Conservation (phyloP, 2,888 invertebrate species). For the Drosophila rubida region DNA sequence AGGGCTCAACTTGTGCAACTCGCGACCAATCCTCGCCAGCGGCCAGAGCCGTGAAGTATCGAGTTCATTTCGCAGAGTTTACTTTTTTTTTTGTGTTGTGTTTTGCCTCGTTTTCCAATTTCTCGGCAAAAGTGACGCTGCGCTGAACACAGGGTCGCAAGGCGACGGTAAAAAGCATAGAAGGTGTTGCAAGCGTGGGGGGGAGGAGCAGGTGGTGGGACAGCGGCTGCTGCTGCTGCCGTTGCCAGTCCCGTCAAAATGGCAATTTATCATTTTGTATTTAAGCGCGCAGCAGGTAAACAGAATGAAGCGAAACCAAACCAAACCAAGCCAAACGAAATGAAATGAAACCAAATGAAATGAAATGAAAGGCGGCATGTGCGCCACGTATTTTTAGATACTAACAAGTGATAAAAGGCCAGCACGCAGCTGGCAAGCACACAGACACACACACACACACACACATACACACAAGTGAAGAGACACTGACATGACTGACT, state of each 20-base stretch:
- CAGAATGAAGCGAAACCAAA: conserved; percentile 47
- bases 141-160: conserved; percentile 48
- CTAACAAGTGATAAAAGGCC: conserved; percentile 77
- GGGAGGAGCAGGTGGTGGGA: background rate
- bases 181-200: conserved; percentile 3
- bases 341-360: conserved; percentile 57
- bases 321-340: conserved; percentile 61
- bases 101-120: background rate
- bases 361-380: conserved; percentile 68
- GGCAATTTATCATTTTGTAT: conserved; percentile 82
- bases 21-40: conserved; percentile 9
- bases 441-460: conserved; percentile 21
- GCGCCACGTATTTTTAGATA: conserved; percentile 76
- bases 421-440: conserved; percentile 60
- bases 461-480: background rate
- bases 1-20: conserved; percentile 21
- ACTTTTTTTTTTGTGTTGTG: background rate
- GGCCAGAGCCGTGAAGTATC: conserved; percentile 27
- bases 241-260: conserved; percentile 74
- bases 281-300: conserved; percentile 68
- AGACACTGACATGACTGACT: conserved; percentile 19
- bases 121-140: conserved; percentile 29
- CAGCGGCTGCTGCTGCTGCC: background rate
- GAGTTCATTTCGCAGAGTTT: conserved; percentile 58
- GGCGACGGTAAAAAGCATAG: conserved; percentile 28